Evolutionary conservation across 1,140 invertebrate species (phyloP).

Genomic region (Calliphora vicina): DNA sequence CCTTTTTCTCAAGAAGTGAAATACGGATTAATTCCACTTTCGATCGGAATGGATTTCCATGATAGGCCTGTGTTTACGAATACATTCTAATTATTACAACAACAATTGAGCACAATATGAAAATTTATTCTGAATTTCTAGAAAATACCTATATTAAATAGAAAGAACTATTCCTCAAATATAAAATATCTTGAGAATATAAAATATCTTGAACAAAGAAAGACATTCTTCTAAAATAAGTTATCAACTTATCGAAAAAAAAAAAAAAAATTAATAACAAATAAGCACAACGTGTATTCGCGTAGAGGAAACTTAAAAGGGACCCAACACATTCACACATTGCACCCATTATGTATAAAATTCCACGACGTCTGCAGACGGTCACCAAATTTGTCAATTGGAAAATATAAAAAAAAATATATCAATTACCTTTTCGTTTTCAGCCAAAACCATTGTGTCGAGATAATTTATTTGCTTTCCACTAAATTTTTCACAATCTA

Average conservation of each 20-base stretch:
- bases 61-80: too few species aligned
- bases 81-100: too few species aligned
- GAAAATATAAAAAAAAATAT: background rate
- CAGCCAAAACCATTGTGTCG: conserved; percentile 39
- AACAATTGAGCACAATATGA: too few species aligned
- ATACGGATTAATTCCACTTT: too few species aligned
- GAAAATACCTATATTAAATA: too few species aligned
- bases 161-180: too few species aligned
- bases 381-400: conserved; percentile 1
- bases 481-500: background rate
- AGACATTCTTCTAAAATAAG: background rate
- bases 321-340: conserved; percentile 11
- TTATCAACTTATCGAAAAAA: background rate
- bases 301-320: background rate
- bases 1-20: too few species aligned
- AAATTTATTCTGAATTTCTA: too few species aligned
- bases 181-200: too few species aligned
- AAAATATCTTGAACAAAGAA: background rate
- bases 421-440: conserved; percentile 38
- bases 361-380: conserved; percentile 27
- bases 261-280: too few species aligned
- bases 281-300: background rate
- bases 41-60: too few species aligned
- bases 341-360: conserved; percentile 27
- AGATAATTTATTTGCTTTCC: background rate